These are phyloP conservation scores for Zaprionus nigranus DNA, from an alignment of 1,140 invertebrate species.

Conservation along the genomic window DNA sequence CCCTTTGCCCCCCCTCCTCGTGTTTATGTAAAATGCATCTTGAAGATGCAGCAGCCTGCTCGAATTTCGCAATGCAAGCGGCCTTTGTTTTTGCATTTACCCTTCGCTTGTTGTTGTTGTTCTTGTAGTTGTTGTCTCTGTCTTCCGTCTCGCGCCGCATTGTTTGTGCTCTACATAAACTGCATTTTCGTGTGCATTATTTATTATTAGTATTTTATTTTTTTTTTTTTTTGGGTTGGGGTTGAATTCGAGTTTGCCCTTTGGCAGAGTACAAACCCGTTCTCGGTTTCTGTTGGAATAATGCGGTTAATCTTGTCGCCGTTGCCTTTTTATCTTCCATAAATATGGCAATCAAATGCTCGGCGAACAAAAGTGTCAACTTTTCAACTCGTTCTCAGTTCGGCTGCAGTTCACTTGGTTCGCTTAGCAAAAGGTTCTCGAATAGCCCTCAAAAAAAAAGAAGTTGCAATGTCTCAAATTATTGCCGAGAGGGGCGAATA, in stretches of 20 bases:
- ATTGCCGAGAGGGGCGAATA: neutral
- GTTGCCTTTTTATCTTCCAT: slow-evolving; percentile 80
- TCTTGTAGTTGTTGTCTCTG: slow-evolving; percentile 15
- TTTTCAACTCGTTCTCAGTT: slow-evolving; percentile 38
- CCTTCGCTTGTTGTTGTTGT: slow-evolving; percentile 21
- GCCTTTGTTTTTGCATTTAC: slow-evolving; percentile 60
- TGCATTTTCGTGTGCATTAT: slow-evolving; percentile 36
- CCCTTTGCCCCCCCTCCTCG: neutral
- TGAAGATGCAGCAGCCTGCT: slow-evolving; percentile 62
- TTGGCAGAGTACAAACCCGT: slow-evolving; percentile 40
- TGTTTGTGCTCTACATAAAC: slow-evolving; percentile 45
- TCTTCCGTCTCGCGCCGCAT: slow-evolving; percentile 49
- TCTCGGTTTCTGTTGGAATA: slow-evolving; percentile 66
- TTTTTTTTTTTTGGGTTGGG: slow-evolving; percentile 28
- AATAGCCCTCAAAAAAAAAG: neutral
- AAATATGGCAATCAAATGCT: slow-evolving; percentile 82
- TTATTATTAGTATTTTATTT: slow-evolving; percentile 32
- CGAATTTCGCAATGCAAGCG: slow-evolving; percentile 63
- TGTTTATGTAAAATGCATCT: slow-evolving; percentile 68
- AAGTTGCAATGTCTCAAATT: slow-evolving; percentile 3
- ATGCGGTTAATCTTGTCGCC: slow-evolving; percentile 82
- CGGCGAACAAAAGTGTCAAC: slow-evolving; percentile 73
- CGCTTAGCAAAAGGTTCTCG: neutral
- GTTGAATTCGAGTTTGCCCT: slow-evolving; percentile 69
- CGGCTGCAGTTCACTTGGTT: neutral